These are phyloP conservation scores for Rhyzopertha dominica DNA, from an alignment of 1,140 invertebrate genomes.

Conservation along the genomic window DNA sequence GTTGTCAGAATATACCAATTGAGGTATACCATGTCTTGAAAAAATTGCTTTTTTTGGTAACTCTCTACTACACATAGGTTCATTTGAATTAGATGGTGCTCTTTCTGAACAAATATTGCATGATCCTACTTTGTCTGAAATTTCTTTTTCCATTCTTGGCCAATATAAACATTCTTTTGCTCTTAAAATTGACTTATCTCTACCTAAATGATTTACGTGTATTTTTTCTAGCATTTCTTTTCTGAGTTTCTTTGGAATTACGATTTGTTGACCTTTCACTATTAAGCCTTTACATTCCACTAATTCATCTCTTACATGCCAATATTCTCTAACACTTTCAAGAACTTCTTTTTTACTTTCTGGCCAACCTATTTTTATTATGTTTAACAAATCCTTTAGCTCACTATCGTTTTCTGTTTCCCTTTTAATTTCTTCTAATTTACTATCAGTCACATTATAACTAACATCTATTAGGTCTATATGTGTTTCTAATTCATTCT, in stretches of 20 bases:
- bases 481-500: conserved; percentile 18
- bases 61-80: conserved; percentile 35
- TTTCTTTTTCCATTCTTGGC: conserved; percentile 15
- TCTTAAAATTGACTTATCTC: conserved; percentile 13
- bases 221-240: conserved; percentile 20
- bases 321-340: conserved; percentile 16
- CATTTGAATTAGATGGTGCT: conserved; percentile 4
- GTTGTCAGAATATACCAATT: conserved; percentile 20
- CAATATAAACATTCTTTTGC: conserved; percentile 20
- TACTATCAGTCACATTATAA: conserved; percentile 18
- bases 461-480: conserved; percentile 18
- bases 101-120: conserved; percentile 9
- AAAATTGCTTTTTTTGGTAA: conserved; percentile 34
- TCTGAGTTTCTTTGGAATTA: conserved; percentile 8
- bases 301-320: conserved; percentile 19
- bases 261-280: conserved; percentile 10
- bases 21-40: conserved; percentile 28
- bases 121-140: conserved; percentile 7
- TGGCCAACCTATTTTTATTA: conserved; percentile 20
- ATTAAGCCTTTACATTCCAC: conserved; percentile 15
- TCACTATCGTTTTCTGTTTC: conserved; percentile 13
- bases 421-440: conserved; percentile 8
- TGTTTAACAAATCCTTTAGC: conserved; percentile 13
- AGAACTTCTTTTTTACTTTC: conserved; percentile 12
- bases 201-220: conserved; percentile 21